phyloP scores from a whole-genome alignment of 2,888 invertebrate species.

The Drosophila lutescens region DNA sequence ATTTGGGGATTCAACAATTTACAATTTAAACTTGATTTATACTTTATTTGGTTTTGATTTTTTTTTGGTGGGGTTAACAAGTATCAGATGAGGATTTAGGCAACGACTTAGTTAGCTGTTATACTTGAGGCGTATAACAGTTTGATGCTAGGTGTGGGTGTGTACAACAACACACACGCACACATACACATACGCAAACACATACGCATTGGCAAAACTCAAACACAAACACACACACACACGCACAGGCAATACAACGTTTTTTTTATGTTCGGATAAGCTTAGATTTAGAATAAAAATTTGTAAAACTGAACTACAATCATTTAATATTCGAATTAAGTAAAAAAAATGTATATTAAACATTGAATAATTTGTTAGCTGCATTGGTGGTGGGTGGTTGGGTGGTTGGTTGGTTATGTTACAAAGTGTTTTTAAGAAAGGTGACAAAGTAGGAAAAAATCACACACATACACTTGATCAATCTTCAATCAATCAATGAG shows the following conservation, averaged over 20 bases:
- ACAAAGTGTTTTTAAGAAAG: constrained; percentile 13
- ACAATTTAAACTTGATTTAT: constrained; percentile 29
- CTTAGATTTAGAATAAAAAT: constrained; percentile 30
- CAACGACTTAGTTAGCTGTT: constrained; percentile 41
- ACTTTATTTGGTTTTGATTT: constrained; percentile 9
- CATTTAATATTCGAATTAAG: constrained; percentile 31
- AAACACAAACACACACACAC: constrained; percentile 42
- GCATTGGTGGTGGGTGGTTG: constrained; percentile 13
- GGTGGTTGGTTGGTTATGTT: constrained; percentile 16
- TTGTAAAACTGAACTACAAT: constrained; percentile 21
- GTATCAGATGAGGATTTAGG: constrained; percentile 21
- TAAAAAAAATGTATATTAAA: constrained; percentile 9
- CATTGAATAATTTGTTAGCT: constrained; percentile 18
- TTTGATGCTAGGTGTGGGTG: constrained; percentile 31
- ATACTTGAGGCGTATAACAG: constrained; percentile 36
- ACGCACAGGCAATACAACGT: constrained; percentile 34
- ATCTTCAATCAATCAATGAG: constrained; percentile 17
- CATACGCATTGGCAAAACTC: constrained; percentile 38
- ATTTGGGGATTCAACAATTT: constrained; percentile 23
- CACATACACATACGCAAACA: constrained; percentile 34
- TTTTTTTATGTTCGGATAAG: constrained; percentile 3
- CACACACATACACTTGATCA: constrained; percentile 28
- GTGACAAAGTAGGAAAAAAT: constrained; percentile 12
- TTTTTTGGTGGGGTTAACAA: constrained; percentile 12
- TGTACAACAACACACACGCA: constrained; percentile 35